Conservation (phyloP, 2,888 invertebrate genomes). For the Nysson spinosus region DNA sequence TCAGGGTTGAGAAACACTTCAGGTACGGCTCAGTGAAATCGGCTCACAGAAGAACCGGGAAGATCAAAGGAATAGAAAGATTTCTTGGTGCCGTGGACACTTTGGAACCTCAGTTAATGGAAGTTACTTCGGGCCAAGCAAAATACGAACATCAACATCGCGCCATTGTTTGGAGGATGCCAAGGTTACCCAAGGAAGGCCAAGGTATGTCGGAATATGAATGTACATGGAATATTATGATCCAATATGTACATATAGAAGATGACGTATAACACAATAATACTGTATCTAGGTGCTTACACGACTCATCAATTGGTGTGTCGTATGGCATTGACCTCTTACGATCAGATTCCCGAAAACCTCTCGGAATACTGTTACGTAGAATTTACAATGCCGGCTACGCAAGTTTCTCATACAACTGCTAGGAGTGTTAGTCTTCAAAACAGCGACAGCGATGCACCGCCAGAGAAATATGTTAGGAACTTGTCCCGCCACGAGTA, state of each 20-base stretch:
- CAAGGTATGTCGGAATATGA: constrained; percentile 91
- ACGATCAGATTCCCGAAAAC: constrained; percentile 97
- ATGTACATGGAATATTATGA: too few relatives aligned
- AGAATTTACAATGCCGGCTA: constrained; percentile 99
- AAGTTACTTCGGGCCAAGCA: constrained; percentile 97
- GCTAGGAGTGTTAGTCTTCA: constrained; percentile 95
- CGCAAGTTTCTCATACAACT: constrained; percentile 96
- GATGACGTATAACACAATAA: too few relatives aligned
- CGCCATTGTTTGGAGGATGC: constrained; percentile 98
- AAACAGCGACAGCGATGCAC: constrained; percentile 90
- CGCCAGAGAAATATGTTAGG: constrained; percentile 98
- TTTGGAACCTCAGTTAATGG: constrained; percentile 93
- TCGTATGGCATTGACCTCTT: constrained; percentile 96
- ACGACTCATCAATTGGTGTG: constrained; percentile 97
- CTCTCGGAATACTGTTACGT: constrained; percentile 93
- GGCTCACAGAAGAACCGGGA: constrained; percentile 85
- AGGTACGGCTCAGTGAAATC: constrained; percentile 78
- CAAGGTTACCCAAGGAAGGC: constrained; percentile 97
- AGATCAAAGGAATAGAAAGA: constrained; percentile 94
- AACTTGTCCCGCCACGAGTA: constrained; percentile 98
- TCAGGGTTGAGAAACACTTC: constrained; percentile 98
- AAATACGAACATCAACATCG: constrained; percentile 99
- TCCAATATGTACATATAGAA: too few relatives aligned
- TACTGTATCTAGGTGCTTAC: constrained; percentile 90
- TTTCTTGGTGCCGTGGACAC: constrained; percentile 95